A percentile compares a stretch with the other conserved stretches of the same genome.
These are phyloP conservation scores for Rugalucina vietnamica DNA, from an alignment of 2,888 invertebrate species.

Conservation along the genomic window DNA sequence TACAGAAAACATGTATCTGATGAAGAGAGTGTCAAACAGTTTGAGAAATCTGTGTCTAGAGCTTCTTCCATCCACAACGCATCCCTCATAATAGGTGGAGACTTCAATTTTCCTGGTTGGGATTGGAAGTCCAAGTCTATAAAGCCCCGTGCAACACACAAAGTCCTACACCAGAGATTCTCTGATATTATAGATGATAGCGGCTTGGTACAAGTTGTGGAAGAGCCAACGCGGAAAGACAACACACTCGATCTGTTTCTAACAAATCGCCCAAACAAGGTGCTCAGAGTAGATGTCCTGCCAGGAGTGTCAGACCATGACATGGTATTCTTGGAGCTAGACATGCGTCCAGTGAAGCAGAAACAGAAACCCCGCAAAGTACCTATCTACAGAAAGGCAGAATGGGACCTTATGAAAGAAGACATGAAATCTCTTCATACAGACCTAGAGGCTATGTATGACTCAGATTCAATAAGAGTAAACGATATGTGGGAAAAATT, in stretches of 20 bases:
- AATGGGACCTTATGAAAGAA: slow-evolving; percentile 25
- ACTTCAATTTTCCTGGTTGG: slow-evolving; percentile 42
- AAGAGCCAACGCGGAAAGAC: slow-evolving; percentile 40
- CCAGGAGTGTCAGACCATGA: slow-evolving; percentile 48
- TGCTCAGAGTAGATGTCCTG: slow-evolving; percentile 7
- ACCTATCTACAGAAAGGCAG: slow-evolving; percentile 36
- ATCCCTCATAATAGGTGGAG: slow-evolving; percentile 19
- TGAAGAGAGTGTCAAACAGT: background rate
- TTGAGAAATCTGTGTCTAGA: background rate
- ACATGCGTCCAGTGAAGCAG: background rate
- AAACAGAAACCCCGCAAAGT: slow-evolving; percentile 2
- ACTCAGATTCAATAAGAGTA: background rate
- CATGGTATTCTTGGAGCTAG: slow-evolving; percentile 18
- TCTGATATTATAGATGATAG: slow-evolving; percentile 42
- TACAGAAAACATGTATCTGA: slow-evolving; percentile 12
- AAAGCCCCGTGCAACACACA: background rate
- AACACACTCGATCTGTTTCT: slow-evolving; percentile 55
- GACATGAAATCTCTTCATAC: background rate
- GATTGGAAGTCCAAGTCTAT: slow-evolving; percentile 29
- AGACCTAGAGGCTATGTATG: background rate
- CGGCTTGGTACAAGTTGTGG: slow-evolving; percentile 44
- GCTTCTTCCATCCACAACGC: background rate
- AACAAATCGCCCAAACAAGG: slow-evolving; percentile 39
- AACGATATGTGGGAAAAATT: slow-evolving; percentile 30
- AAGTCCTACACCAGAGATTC: slow-evolving; percentile 20